A percentile compares a stretch with the other conserved stretches of the same genome.
phyloP scores from a whole-genome alignment of 1,140 invertebrate species.

The Luehdorfia chinensis region DNA sequence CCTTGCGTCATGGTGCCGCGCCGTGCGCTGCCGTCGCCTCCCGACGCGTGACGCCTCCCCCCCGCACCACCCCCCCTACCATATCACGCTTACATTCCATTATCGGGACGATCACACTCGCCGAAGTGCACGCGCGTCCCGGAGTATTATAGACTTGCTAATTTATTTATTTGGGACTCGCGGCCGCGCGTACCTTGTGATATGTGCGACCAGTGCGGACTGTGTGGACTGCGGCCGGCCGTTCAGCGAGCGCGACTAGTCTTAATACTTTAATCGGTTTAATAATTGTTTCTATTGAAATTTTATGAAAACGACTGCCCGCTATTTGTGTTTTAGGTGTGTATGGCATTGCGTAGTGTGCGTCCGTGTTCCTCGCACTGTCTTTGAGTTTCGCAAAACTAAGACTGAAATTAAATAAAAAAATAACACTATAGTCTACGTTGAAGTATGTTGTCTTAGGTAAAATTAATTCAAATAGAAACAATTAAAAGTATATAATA shows the following conservation, averaged over 20 bases:
- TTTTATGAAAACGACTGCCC: slow-evolving; percentile 45
- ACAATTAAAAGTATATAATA: slow-evolving; percentile 72
- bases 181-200: slow-evolving; percentile 40
- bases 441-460: slow-evolving; percentile 73
- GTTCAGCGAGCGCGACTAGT: slow-evolving; percentile 36
- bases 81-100: slow-evolving; percentile 73
- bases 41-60: slow-evolving; percentile 50
- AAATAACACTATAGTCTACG: slow-evolving; percentile 68
- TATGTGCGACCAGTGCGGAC: slow-evolving; percentile 42
- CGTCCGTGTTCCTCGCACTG: slow-evolving; percentile 64
- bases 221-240: slow-evolving; percentile 26
- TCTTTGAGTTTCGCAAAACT: slow-evolving; percentile 67
- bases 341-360: slow-evolving; percentile 45
- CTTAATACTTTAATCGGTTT: slow-evolving; percentile 52
- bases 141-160: slow-evolving; percentile 72
- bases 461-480: slow-evolving; percentile 75
- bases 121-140: slow-evolving; percentile 53
- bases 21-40: slow-evolving; percentile 53
- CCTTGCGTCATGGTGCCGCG: slow-evolving; percentile 70
- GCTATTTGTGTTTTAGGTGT: slow-evolving; percentile 47
- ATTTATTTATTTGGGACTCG: slow-evolving; percentile 71
- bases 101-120: slow-evolving; percentile 62
- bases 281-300: slow-evolving; percentile 53
- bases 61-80: slow-evolving; percentile 36
- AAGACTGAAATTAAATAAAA: slow-evolving; percentile 74